Evolutionary conservation across 2,797 vertebrate genomes (phyloP).

Genomic region (Falco biarmicus): DNA sequence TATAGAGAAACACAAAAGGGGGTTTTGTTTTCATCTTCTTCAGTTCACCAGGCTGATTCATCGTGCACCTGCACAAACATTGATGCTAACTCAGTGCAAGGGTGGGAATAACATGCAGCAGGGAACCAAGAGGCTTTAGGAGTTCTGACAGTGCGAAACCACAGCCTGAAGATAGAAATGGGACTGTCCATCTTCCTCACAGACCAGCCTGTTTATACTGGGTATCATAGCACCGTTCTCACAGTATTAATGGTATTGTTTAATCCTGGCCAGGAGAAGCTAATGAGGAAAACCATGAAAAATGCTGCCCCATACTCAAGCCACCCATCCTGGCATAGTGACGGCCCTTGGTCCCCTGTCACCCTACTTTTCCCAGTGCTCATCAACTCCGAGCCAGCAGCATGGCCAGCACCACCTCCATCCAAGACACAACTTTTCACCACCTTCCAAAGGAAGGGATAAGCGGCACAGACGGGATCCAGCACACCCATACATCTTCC

Average conservation of each 20-base stretch:
- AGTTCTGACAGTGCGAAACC: neutral
- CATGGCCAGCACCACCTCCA: neutral
- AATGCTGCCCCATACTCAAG: neutral
- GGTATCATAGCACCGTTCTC: neutral
- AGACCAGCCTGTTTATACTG: neutral
- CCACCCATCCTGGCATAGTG: accelerated
- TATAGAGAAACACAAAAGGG: neutral
- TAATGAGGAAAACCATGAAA: neutral
- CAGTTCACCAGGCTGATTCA: constrained; percentile 17
- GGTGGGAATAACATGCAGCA: neutral
- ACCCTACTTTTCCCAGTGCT: neutral
- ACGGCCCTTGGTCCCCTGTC: neutral
- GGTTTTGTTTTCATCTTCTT: neutral
- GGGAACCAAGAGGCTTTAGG: neutral
- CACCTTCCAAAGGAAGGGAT: neutral
- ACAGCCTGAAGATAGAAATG: neutral
- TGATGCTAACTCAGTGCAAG: neutral
- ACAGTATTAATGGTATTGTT: neutral
- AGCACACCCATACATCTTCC: neutral
- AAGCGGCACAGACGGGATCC: neutral
- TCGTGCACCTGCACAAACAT: constrained; percentile 19
- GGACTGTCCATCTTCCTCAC: neutral
- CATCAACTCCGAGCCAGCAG: neutral
- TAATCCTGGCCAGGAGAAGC: neutral
- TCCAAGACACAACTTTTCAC: neutral